phyloP scores from a whole-genome alignment of 2,113 vertebrate genomes.

The Cyanistes caeruleus region DNA sequence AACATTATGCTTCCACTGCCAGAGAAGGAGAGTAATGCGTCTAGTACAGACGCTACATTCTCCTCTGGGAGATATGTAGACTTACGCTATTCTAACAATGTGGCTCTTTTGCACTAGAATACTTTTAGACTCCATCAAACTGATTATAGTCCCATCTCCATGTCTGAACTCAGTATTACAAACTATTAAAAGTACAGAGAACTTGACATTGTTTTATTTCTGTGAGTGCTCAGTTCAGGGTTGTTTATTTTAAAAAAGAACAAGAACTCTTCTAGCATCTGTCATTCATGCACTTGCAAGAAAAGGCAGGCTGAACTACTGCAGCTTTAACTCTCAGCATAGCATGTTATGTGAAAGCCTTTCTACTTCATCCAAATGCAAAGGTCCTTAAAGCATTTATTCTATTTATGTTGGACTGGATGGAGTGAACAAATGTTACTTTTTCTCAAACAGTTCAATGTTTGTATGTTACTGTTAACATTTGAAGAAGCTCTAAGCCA shows the following conservation, averaged over 20 bases:
- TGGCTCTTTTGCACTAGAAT: background rate
- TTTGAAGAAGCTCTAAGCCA: background rate
- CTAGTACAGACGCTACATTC: background rate
- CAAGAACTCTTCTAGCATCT: background rate
- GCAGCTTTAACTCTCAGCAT: background rate
- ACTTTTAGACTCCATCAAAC: background rate
- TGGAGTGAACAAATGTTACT: slow-evolving; percentile 3
- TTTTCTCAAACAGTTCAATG: slow-evolving; percentile 31
- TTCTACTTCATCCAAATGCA: slow-evolving; percentile 23
- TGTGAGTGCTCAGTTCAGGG: background rate
- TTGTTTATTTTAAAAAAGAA: background rate
- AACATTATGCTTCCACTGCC: background rate
- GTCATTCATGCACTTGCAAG: background rate
- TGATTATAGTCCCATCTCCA: background rate
- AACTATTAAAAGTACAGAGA: background rate
- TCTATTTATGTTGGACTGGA: slow-evolving; percentile 57
- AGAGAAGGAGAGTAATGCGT: background rate
- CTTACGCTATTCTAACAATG: background rate
- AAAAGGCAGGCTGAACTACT: background rate
- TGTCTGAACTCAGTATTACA: background rate
- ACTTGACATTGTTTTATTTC: background rate
- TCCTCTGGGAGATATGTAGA: background rate
- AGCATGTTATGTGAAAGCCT: background rate
- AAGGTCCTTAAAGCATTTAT: slow-evolving; percentile 36
- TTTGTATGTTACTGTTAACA: slow-evolving; percentile 53